Conservation (phyloP, 2,797 vertebrate genomes). For the Xyrichtys novacula region DNA sequence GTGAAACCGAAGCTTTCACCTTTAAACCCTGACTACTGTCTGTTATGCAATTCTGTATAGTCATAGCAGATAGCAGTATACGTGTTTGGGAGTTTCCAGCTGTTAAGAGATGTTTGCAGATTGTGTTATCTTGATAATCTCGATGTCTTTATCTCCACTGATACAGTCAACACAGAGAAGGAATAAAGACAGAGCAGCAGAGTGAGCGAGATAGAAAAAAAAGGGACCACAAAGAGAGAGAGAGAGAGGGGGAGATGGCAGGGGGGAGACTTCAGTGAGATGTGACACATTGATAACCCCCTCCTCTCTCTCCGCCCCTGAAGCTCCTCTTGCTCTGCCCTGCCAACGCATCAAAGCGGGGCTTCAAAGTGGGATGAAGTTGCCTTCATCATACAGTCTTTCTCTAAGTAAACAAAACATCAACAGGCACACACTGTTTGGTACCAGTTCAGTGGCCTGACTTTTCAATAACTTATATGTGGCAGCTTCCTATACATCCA, state of each 20-base stretch:
- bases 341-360: constrained; percentile 52
- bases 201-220: constrained; percentile 4
- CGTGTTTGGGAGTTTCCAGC: constrained; percentile 19
- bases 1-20: not conserved
- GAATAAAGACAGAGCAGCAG: constrained; percentile 13
- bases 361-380: constrained; percentile 60
- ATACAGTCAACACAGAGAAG: constrained; percentile 8
- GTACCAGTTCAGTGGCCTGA: not conserved
- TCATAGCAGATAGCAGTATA: constrained; percentile 5
- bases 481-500: not conserved
- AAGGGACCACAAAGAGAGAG: constrained; percentile 23
- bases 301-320: constrained; percentile 5
- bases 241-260: not conserved
- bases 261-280: constrained; percentile 15
- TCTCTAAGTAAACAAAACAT: constrained; percentile 20
- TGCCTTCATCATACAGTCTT: constrained; percentile 45
- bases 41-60: constrained; percentile 25
- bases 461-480: constrained; percentile 17
- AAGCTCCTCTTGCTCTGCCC: constrained; percentile 22
- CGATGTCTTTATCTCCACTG: constrained; percentile 16
- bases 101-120: constrained; percentile 20
- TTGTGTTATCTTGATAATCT: constrained; percentile 24
- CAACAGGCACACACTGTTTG: not conserved
- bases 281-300: constrained; percentile 39
- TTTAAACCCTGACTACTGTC: constrained; percentile 1